A percentile compares a stretch with the other conserved stretches of the same genome.
Evolutionary conservation across 2,113 vertebrate genomes (phyloP).

Genomic region (Caloenas nicobarica): DNA sequence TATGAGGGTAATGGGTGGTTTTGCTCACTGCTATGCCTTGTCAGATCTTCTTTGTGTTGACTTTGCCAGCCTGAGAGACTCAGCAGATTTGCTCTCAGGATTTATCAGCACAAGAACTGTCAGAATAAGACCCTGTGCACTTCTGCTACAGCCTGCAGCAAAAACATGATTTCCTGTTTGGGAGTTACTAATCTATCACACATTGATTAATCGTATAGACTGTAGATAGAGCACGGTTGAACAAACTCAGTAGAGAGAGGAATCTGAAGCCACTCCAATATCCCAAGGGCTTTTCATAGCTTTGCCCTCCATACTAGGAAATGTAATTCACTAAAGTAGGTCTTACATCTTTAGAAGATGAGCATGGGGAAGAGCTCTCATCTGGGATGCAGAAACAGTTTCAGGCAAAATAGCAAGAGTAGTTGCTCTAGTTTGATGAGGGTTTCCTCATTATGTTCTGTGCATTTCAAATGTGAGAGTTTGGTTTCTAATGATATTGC

Average conservation of each 20-base stretch:
- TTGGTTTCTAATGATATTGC: slow-evolving; percentile 13
- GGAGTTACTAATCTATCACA: slow-evolving; percentile 48
- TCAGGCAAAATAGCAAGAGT: slow-evolving; percentile 26
- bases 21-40: neutral
- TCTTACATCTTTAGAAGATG: slow-evolving; percentile 33
- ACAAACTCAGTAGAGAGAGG: neutral
- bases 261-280: slow-evolving; percentile 1
- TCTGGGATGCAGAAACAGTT: slow-evolving; percentile 24
- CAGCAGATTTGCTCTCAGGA: neutral
- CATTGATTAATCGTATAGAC: slow-evolving; percentile 46
- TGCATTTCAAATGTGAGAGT: slow-evolving; percentile 15
- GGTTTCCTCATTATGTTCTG: slow-evolving; percentile 37
- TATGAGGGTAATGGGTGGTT: neutral
- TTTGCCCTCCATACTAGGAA: slow-evolving; percentile 35
- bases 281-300: slow-evolving; percentile 2
- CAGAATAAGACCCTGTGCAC: slow-evolving; percentile 1
- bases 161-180: slow-evolving; percentile 52
- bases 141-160: neutral
- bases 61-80: neutral
- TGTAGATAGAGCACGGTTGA: neutral
- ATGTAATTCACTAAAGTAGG: slow-evolving; percentile 42
- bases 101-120: neutral
- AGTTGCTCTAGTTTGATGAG: slow-evolving; percentile 49
- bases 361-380: slow-evolving; percentile 17
- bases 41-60: neutral